Conservation (phyloP, 2,797 vertebrate genomes). For the Mastacembelus armatus region DNA sequence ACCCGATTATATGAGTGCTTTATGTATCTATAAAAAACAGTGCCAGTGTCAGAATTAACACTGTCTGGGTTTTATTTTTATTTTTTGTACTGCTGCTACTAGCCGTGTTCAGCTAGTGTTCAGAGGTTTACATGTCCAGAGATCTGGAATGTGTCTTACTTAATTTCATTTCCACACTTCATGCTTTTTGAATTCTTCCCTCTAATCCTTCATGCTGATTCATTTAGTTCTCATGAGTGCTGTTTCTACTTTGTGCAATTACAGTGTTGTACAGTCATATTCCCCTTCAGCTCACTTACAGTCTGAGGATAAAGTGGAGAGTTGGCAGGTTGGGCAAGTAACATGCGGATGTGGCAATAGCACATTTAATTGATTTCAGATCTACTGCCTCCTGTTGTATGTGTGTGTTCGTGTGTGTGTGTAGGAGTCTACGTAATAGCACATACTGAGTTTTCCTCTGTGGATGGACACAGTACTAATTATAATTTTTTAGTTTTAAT, state of each 20-base stretch:
- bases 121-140: neutral
- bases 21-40: constrained; percentile 43
- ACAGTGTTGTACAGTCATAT: neutral
- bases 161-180: neutral
- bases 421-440: constrained; percentile 8
- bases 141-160: neutral
- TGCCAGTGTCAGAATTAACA: constrained; percentile 32
- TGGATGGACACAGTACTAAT: neutral
- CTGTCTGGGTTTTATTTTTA: no score
- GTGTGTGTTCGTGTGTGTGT: neutral
- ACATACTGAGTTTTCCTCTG: constrained; percentile 7
- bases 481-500: neutral
- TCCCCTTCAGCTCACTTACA: neutral
- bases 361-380: constrained; percentile 81
- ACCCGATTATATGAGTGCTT: constrained; percentile 34
- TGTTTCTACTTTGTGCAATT: constrained; percentile 7
- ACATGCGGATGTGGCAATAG: constrained; percentile 78
- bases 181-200: constrained; percentile 15
- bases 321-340: constrained; percentile 38
- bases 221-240: neutral
- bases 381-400: constrained; percentile 28
- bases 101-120: neutral
- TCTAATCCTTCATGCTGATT: neutral
- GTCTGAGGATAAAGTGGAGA: constrained; percentile 15
- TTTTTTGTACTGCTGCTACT: neutral